phyloP scores from a whole-genome alignment of 2,888 invertebrate genomes.

The Deilephila elpenor region DNA sequence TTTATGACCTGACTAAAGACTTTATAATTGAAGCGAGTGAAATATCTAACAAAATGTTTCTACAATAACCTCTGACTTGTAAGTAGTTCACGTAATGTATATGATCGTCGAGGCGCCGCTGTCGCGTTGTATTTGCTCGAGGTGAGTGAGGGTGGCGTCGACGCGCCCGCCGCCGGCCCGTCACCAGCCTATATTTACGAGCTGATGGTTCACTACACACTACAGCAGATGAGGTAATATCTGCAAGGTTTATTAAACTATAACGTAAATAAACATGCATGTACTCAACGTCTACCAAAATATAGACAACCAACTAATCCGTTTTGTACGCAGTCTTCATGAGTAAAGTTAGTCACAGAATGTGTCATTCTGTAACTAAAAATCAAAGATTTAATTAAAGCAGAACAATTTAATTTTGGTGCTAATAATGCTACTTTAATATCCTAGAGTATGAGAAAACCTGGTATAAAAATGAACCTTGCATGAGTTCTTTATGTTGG shows the following conservation, averaged over 20 bases:
- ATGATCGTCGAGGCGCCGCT: conserved; percentile 27
- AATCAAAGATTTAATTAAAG: too few relatives aligned
- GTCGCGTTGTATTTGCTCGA: conserved; percentile 24
- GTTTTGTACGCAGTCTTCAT: background rate
- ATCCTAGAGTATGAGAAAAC: too few relatives aligned
- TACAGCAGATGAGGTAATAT: conserved; percentile 9
- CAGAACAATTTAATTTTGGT: too few relatives aligned
- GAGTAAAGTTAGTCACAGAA: too few relatives aligned
- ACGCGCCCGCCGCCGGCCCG: conserved; percentile 22
- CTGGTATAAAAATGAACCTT: too few relatives aligned
- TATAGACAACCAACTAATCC: too few relatives aligned
- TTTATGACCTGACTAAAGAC: too few relatives aligned
- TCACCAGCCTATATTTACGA: conserved; percentile 39
- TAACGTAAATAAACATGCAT: background rate
- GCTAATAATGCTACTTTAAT: too few relatives aligned
- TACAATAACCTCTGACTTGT: background rate
- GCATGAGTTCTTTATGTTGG: too few relatives aligned
- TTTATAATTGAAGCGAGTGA: background rate
- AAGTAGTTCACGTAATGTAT: conserved; percentile 15
- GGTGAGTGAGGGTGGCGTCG: conserved; percentile 22
- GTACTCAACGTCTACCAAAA: background rate
- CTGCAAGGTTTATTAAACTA: background rate
- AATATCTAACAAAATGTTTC: background rate
- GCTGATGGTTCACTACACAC: conserved; percentile 27
- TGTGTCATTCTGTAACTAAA: too few relatives aligned